Evolutionary conservation across 2,888 invertebrate species (phyloP), one percentile per base, ranked within the genome.

Genomic region (Drosophila birchii): DNA sequence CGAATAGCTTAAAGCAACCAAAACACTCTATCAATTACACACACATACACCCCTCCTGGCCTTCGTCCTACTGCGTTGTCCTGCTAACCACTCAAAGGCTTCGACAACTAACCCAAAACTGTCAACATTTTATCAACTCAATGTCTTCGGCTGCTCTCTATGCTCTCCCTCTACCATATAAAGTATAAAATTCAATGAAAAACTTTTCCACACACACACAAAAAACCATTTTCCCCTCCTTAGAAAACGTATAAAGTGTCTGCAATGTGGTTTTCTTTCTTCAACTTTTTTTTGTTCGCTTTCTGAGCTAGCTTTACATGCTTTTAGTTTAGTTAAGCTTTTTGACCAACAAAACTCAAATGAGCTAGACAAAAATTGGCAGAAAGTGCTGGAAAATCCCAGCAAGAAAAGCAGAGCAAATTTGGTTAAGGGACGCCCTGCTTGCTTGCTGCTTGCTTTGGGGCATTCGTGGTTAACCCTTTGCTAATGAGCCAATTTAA

Each of bases 401-500:
- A 26, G 26, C 34, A 74, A 68, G 69, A 69, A 69, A 68, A 43
- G 51, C 69, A 38, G 32, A 16, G 39, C 34, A 60, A 62, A 58
- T 68, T 55, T 58, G 47, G 61, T 68, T 67, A 54, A 60, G 69
- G 44, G 63, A 53, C 47, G 26, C 32, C 32, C 34, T 34, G 34
- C 34, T 36, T 53, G 41, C 57, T 57, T 57, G 51, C 51, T 34
- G 32, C 32, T 20, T 53, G 39, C 57, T 60, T 60, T 54, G 45
- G 60, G 64, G 71, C 45, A 72, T 66, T 78, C 69, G 88, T 73
- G 84, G 84, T 82, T 84, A 84, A 80, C 84, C 88, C 62, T 57
- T 75, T 85, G 86, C 88, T 87, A 84, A 84, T 87, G 88, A 84
- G 86, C 86, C 84, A 87, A 84, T 84, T 84, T 84, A 87, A 82